Percentiles rank a stretch among this genome's conserved stretches.
Evolutionary conservation across 2,113 vertebrate genomes (phyloP).

Genomic region (Nycticebus coucang): DNA sequence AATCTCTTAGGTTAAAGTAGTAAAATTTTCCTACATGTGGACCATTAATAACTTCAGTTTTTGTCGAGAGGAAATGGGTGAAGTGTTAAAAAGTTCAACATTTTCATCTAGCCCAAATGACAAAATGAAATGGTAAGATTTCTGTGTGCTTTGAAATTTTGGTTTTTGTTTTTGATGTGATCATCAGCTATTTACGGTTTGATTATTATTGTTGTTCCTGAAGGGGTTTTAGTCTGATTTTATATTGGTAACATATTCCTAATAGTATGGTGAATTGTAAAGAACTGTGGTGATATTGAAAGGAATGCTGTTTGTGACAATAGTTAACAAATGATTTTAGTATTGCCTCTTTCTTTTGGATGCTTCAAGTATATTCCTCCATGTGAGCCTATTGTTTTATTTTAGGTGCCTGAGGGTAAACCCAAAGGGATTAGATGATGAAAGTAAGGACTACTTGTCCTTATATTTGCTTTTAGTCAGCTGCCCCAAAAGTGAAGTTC

Average conservation of each 20-base stretch:
- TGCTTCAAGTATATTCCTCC: slow-evolving; percentile 58
- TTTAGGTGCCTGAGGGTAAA: slow-evolving; percentile 98
- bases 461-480: slow-evolving; percentile 98
- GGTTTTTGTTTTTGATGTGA: slow-evolving; percentile 3
- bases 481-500: slow-evolving; percentile 99
- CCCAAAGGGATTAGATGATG: slow-evolving; percentile 98
- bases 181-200: slow-evolving; percentile 2
- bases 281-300: neutral
- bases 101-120: slow-evolving; percentile 92
- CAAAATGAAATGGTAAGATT: slow-evolving; percentile 92
- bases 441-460: slow-evolving; percentile 99
- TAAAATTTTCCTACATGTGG: slow-evolving; percentile 94
- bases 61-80: slow-evolving; percentile 92
- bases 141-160: slow-evolving; percentile 47
- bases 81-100: slow-evolving; percentile 92
- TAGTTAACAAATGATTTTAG: slow-evolving; percentile 55
- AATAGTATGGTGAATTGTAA: neutral
- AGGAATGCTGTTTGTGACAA: neutral
- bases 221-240: slow-evolving; percentile 10
- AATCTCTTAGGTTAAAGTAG: slow-evolving; percentile 90
- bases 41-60: slow-evolving; percentile 94
- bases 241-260: slow-evolving; percentile 26
- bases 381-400: slow-evolving; percentile 76
- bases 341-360: slow-evolving; percentile 36
- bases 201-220: neutral